A percentile compares a stretch with the other conserved stretches of the same genome.
Evolutionary conservation across 2,797 vertebrate genomes (phyloP).

Genomic region (Buphagus erythrorhynchus): DNA sequence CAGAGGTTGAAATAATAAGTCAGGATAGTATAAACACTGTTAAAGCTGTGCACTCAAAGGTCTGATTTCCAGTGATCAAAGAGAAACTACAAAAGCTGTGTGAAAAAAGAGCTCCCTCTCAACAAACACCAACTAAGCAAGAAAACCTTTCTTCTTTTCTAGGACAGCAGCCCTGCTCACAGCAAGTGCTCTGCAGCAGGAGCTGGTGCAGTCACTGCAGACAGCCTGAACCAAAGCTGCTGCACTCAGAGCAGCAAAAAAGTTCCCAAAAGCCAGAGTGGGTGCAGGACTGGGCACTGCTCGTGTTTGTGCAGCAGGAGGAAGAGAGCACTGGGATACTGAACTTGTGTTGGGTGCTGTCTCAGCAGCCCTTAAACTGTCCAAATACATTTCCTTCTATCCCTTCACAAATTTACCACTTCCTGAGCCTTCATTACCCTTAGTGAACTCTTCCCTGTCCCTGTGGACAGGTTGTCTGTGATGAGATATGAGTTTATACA

Average conservation of each 20-base stretch:
- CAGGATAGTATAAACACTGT: neutral
- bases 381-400: neutral
- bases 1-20: neutral
- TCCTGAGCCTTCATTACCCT: neutral
- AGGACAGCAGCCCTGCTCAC: neutral
- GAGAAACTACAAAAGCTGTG: neutral
- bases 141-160: conserved; percentile 5
- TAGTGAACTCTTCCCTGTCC: neutral
- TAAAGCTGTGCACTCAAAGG: neutral
- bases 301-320: neutral
- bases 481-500: neutral
- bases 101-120: neutral
- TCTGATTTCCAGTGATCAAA: neutral
- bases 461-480: neutral
- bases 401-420: neutral
- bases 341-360: neutral
- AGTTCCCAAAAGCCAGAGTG: too few relatives aligned
- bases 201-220: neutral
- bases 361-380: neutral
- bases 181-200: neutral
- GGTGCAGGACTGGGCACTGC: neutral
- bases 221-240: neutral
- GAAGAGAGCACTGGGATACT: rapidly evolving
- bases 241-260: too few relatives aligned
- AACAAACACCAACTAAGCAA: neutral